phyloP scores from a whole-genome alignment of 2,797 vertebrate genomes.

The Limosa lapponica region DNA sequence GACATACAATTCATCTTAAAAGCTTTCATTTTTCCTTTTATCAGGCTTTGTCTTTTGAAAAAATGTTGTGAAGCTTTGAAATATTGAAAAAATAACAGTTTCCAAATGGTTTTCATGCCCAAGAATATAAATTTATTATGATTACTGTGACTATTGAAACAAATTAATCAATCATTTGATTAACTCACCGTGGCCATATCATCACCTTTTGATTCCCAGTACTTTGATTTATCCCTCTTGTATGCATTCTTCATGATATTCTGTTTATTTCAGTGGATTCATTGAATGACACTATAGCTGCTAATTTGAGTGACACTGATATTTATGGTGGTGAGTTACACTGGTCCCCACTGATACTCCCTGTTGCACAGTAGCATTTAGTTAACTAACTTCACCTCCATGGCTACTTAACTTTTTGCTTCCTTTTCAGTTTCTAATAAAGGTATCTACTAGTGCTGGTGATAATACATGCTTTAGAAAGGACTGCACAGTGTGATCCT shows the following conservation, averaged over 20 bases:
- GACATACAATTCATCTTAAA: neutral
- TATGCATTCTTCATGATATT: slow-evolving; percentile 84
- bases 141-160: slow-evolving; percentile 33
- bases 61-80: neutral
- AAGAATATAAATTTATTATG: neutral
- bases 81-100: neutral
- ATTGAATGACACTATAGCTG: slow-evolving; percentile 99
- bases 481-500: slow-evolving; percentile 12
- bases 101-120: neutral
- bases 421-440: slow-evolving; percentile 66
- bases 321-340: slow-evolving; percentile 99
- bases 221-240: slow-evolving; percentile 64
- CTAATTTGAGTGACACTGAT: slow-evolving; percentile 99
- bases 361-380: slow-evolving; percentile 78
- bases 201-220: slow-evolving; percentile 66
- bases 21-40: neutral
- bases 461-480: slow-evolving; percentile 45
- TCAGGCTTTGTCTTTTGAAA: neutral
- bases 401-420: slow-evolving; percentile 68
- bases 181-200: neutral
- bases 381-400: slow-evolving; percentile 82
- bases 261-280: slow-evolving; percentile 98
- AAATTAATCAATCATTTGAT: slow-evolving; percentile 55
- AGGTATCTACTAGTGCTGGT: slow-evolving; percentile 62
- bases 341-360: slow-evolving; percentile 84